A percentile compares a stretch with the other conserved stretches of the same genome.
These are phyloP conservation scores for Paramisgurnus dabryanus DNA, from an alignment of 2,113 vertebrate species.

Conservation along the genomic window DNA sequence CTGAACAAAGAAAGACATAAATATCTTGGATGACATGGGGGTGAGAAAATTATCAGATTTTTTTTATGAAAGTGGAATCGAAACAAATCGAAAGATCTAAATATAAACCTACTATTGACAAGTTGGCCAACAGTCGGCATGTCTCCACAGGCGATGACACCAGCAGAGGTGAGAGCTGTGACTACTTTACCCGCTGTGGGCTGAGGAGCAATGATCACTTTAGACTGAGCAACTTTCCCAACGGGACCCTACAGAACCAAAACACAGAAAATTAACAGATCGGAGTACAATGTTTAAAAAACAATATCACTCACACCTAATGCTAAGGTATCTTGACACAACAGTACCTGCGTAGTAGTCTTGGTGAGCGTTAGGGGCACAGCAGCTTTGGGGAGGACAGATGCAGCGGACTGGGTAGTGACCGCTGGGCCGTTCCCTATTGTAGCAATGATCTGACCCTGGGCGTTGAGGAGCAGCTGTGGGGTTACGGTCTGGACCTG, in stretches of 20 bases:
- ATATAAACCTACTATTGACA: slow-evolving; percentile 83
- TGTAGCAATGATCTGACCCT: slow-evolving; percentile 93
- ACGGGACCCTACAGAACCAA: slow-evolving; percentile 60
- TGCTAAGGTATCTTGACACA: neutral
- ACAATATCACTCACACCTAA: neutral
- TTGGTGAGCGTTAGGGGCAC: slow-evolving; percentile 76
- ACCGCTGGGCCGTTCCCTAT: slow-evolving; percentile 76
- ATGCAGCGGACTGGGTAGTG: slow-evolving; percentile 52
- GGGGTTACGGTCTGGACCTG: slow-evolving; percentile 89
- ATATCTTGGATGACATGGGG: too few species aligned
- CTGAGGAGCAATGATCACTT: slow-evolving; percentile 82
- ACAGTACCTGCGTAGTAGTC: slow-evolving; percentile 68
- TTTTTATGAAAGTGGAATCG: too few species aligned
- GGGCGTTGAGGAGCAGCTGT: slow-evolving; percentile 89
- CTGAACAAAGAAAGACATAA: too few species aligned
- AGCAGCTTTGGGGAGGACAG: slow-evolving; percentile 77
- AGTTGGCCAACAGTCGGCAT: slow-evolving; percentile 90
- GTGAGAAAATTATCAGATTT: too few species aligned
- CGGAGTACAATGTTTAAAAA: neutral
- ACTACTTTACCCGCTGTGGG: slow-evolving; percentile 69
- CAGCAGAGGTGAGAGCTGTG: slow-evolving; percentile 68
- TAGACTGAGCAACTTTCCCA: slow-evolving; percentile 75
- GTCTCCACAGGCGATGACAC: slow-evolving; percentile 84
- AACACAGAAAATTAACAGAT: slow-evolving; percentile 16
- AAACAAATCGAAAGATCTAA: too few species aligned